These are phyloP conservation scores for Eclectus roratus DNA, from an alignment of 2,113 vertebrate species.

Conservation along the genomic window DNA sequence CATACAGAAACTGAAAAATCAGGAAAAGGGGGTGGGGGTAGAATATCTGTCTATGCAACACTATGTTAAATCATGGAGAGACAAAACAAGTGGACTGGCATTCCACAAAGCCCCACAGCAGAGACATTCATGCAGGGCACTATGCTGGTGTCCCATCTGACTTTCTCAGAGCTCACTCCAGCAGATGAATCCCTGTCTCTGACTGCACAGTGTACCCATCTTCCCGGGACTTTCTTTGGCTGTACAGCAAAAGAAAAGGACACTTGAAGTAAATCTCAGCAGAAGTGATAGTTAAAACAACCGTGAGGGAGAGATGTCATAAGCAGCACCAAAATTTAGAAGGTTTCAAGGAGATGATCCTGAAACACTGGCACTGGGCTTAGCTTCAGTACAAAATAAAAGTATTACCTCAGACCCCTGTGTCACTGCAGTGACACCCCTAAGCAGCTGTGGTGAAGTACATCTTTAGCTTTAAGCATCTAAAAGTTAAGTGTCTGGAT, in stretches of 20 bases:
- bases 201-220: neutral
- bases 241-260: neutral
- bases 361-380: neutral
- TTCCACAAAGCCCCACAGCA: rapidly evolving
- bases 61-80: neutral
- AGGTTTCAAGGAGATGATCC: neutral
- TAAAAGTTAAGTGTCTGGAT: neutral
- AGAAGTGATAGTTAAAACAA: neutral
- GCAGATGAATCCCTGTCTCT: neutral
- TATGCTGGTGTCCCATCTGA: no score
- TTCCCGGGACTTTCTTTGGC: neutral
- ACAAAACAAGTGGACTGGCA: neutral
- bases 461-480: neutral
- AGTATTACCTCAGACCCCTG: neutral
- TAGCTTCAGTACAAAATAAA: neutral
- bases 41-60: neutral
- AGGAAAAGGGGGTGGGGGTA: neutral
- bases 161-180: neutral
- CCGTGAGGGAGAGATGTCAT: neutral
- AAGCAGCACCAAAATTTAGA: neutral
- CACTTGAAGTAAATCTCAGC: neutral
- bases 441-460: neutral
- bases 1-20: neutral
- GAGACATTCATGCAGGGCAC: neutral
- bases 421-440: neutral